Conservation (phyloP, 2,888 invertebrate species). For the Lepeophtheirus nordmannii region DNA sequence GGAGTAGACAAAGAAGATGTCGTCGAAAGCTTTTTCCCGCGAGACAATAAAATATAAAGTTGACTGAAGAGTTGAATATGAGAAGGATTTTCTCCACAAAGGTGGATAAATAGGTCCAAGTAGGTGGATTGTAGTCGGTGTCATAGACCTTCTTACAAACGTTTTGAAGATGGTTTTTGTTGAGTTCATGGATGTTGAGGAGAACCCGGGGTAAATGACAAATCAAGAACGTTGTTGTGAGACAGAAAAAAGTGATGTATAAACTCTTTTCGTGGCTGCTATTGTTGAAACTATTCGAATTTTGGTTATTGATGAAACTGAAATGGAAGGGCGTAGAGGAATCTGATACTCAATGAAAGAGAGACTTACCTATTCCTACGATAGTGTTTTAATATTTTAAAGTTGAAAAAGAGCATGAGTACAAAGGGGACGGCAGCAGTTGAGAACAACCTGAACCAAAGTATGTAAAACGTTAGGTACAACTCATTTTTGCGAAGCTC, state of each 20-base stretch:
- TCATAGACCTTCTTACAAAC: background rate
- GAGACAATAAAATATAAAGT: conserved; percentile 18
- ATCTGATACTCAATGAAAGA: background rate
- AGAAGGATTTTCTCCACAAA: conserved; percentile 11
- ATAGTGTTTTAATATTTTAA: conserved; percentile 14
- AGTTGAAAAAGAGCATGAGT: conserved; percentile 18
- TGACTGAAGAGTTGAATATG: conserved; percentile 18
- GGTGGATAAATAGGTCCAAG: background rate
- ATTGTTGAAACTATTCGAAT: background rate
- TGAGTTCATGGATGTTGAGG: conserved; percentile 14
- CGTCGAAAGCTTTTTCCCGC: conserved; percentile 8
- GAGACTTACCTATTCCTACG: conserved; percentile 12
- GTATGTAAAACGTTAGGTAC: conserved; percentile 18
- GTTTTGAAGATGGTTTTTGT: background rate
- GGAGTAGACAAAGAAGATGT: conserved; percentile 1
- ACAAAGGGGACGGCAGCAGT: conserved; percentile 18
- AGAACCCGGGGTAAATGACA: conserved; percentile 15
- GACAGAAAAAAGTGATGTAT: conserved; percentile 20
- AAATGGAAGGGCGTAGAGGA: background rate
- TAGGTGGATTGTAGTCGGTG: conserved; percentile 5
- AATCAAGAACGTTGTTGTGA: conserved; percentile 18
- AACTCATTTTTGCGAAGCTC: conserved; percentile 3
- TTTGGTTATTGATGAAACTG: conserved; percentile 12
- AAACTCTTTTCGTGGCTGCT: conserved; percentile 15
- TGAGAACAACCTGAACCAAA: conserved; percentile 20